Conservation (phyloP, 2,113 vertebrate species). For the Panthera uncia region DNA sequence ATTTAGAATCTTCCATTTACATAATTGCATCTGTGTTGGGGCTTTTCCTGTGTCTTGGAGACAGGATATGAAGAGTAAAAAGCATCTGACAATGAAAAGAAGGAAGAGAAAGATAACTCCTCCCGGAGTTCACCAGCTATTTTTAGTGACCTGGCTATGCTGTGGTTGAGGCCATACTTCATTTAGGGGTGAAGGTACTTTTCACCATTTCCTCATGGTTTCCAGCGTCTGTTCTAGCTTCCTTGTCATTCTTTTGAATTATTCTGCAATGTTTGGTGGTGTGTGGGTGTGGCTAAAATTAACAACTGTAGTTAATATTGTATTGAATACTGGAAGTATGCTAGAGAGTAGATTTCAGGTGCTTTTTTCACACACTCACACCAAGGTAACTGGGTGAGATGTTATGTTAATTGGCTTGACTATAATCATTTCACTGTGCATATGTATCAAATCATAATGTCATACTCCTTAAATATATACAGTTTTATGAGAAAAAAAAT, state of each 20-base stretch:
- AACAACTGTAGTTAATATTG: neutral
- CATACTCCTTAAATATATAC: neutral
- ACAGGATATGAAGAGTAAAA: neutral
- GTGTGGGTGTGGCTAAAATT: constrained; percentile 24
- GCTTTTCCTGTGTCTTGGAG: neutral
- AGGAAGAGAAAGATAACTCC: neutral
- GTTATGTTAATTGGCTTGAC: neutral
- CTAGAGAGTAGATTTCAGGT: neutral
- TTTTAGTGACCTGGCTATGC: neutral
- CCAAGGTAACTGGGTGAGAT: neutral
- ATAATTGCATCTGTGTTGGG: neutral
- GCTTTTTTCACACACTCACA: neutral
- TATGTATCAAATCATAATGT: neutral
- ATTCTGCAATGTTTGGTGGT: neutral
- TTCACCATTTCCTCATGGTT: neutral
- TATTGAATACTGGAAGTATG: neutral
- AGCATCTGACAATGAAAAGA: constrained; percentile 12
- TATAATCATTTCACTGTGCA: neutral
- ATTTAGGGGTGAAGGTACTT: neutral
- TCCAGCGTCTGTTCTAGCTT: neutral
- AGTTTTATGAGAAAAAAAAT: neutral
- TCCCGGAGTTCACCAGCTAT: neutral
- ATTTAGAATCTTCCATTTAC: neutral
- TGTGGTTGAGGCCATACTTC: neutral
- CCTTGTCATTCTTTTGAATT: constrained; percentile 25